Evolutionary conservation across 2,113 vertebrate species (phyloP).

Genomic region (Sphyrna mokarran): DNA sequence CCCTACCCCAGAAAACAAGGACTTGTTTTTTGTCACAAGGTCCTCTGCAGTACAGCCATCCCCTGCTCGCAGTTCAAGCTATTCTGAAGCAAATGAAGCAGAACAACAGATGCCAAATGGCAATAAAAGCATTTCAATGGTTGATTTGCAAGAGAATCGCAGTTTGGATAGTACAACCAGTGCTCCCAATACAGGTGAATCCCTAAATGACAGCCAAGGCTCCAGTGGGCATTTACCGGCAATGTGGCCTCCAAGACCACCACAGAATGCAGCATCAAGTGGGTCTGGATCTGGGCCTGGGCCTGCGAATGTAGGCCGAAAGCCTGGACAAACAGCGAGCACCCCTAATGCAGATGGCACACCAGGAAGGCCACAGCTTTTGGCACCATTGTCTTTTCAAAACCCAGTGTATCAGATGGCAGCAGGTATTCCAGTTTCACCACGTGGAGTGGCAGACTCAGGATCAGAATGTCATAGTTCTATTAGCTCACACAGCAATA

Average conservation of each 20-base stretch:
- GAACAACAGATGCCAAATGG: slow-evolving; percentile 88
- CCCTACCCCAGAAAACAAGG: slow-evolving; percentile 98
- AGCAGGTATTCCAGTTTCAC: slow-evolving; percentile 82
- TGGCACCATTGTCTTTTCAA: slow-evolving; percentile 93
- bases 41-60: slow-evolving; percentile 89
- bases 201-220: slow-evolving; percentile 62
- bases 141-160: slow-evolving; percentile 91
- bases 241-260: slow-evolving; percentile 62
- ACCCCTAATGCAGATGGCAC: slow-evolving; percentile 66
- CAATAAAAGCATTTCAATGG: slow-evolving; percentile 95
- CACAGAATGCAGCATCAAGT: slow-evolving; percentile 54
- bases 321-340: slow-evolving; percentile 72
- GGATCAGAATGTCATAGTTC: slow-evolving; percentile 96
- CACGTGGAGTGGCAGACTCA: slow-evolving; percentile 78
- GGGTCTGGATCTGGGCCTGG: slow-evolving; percentile 57
- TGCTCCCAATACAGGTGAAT: slow-evolving; percentile 53
- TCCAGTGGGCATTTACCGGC: slow-evolving; percentile 55
- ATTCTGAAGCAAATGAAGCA: slow-evolving; percentile 93
- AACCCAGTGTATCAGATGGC: slow-evolving; percentile 99
- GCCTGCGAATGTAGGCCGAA: slow-evolving; percentile 57
- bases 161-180: slow-evolving; percentile 63
- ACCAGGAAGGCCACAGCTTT: slow-evolving; percentile 77
- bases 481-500: slow-evolving; percentile 95
- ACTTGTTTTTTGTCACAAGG: slow-evolving; percentile 97
- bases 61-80: slow-evolving; percentile 92